These are phyloP conservation scores for Wiebesia pumilae DNA, from an alignment of 1,140 invertebrate species.

Conservation along the genomic window DNA sequence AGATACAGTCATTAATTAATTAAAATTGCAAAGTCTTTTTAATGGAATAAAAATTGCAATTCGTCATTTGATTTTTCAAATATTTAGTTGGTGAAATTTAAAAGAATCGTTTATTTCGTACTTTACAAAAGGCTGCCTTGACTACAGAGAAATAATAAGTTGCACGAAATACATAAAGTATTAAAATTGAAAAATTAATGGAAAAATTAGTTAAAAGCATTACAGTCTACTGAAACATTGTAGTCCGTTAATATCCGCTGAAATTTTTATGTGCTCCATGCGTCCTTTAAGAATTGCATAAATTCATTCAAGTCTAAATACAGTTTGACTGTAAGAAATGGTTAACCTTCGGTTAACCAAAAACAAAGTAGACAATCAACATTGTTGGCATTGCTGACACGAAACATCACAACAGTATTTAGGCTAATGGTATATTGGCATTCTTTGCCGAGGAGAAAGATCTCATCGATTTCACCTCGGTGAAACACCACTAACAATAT, in stretches of 20 bases:
- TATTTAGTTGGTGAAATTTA: no score
- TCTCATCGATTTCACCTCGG: conserved; percentile 15
- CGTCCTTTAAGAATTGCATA: not conserved
- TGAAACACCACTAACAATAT: not conserved
- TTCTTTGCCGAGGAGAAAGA: not conserved
- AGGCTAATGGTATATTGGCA: not conserved
- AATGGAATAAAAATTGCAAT: no score
- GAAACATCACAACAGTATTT: not conserved
- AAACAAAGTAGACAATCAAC: not conserved
- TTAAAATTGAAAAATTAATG: no score
- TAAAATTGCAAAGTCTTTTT: no score
- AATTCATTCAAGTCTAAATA: not conserved
- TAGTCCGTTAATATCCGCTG: not conserved
- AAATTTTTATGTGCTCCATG: not conserved
- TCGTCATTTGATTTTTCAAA: no score
- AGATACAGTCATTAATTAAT: no score
- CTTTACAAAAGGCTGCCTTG: no score
- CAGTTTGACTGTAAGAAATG: not conserved
- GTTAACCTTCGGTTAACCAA: not conserved
- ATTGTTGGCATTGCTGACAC: not conserved
- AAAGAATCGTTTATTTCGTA: no score
- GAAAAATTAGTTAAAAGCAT: not conserved
- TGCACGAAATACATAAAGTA: no score
- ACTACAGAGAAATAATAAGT: no score
- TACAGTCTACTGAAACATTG: not conserved